phyloP scores from a whole-genome alignment of 2,113 vertebrate species.

The Elephas maximus region DNA sequence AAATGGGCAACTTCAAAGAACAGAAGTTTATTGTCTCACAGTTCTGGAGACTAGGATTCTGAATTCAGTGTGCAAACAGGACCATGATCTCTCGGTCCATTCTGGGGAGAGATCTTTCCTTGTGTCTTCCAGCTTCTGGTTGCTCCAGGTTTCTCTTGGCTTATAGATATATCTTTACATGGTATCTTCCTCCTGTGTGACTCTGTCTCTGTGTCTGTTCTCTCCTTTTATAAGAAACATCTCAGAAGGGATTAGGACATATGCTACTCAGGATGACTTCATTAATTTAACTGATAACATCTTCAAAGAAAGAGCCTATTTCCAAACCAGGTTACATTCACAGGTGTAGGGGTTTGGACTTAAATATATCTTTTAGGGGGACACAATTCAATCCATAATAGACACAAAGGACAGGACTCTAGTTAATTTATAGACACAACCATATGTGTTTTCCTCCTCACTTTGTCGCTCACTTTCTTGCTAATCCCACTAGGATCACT shows the following conservation, averaged over 20 bases:
- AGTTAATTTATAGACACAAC: background rate
- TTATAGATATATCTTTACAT: background rate
- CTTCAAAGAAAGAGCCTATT: background rate
- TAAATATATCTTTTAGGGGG: background rate
- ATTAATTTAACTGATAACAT: background rate
- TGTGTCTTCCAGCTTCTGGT: background rate
- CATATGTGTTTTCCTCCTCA: background rate
- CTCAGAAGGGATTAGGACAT: background rate
- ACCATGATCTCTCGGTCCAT: background rate
- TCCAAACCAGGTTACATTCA: background rate
- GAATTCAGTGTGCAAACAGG: background rate
- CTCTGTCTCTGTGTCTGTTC: background rate
- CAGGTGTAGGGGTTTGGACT: background rate
- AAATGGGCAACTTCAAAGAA: background rate
- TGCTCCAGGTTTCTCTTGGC: background rate
- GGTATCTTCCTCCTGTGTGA: background rate
- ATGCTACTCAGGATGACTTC: background rate
- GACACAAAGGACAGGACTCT: background rate
- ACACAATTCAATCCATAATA: background rate
- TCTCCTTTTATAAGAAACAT: background rate
- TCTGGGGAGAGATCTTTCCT: background rate
- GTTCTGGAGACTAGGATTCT: background rate
- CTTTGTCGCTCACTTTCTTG: background rate
- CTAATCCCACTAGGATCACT: background rate
- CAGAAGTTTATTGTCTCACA: background rate